A percentile compares a stretch with the other conserved stretches of the same genome.
Conservation (phyloP, 2,113 vertebrate species). For the Chlorodrepanis virens region DNA sequence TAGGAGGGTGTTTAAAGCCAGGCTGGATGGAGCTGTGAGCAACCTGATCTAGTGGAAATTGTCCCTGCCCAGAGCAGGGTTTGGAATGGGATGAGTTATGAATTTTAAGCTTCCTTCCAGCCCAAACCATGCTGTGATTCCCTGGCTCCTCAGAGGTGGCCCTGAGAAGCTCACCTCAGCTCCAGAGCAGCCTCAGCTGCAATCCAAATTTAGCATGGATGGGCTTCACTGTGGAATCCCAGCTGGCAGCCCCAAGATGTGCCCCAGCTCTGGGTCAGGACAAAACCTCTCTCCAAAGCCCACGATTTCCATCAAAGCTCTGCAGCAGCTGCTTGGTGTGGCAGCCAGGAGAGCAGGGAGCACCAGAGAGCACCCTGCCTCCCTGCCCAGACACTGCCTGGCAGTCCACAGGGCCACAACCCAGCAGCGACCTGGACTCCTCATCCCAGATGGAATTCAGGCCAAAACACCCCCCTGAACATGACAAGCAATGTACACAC, state of each 20-base stretch:
- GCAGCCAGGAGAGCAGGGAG: background rate
- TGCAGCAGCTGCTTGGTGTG: background rate
- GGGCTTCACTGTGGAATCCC: background rate
- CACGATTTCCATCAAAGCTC: background rate
- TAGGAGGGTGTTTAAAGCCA: background rate
- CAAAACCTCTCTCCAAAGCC: background rate
- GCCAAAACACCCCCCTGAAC: background rate
- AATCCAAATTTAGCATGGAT: background rate
- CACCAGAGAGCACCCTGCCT: background rate
- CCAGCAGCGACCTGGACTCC: background rate
- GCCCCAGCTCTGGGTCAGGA: background rate
- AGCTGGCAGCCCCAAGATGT: background rate
- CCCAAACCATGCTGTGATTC: background rate
- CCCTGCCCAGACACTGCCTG: background rate
- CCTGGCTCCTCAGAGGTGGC: background rate
- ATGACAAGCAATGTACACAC: background rate
- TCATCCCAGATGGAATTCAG: background rate
- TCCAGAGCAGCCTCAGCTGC: background rate
- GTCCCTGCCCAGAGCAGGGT: background rate
- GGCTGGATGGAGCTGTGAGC: background rate
- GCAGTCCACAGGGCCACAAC: background rate
- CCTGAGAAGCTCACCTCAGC: background rate
- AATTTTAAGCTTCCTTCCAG: background rate
- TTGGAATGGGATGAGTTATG: background rate
- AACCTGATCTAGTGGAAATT: background rate